Evolutionary conservation across 2,797 vertebrate genomes (phyloP), one percentile per base, ranked within the genome.

Genomic region (Acomys russatus): DNA sequence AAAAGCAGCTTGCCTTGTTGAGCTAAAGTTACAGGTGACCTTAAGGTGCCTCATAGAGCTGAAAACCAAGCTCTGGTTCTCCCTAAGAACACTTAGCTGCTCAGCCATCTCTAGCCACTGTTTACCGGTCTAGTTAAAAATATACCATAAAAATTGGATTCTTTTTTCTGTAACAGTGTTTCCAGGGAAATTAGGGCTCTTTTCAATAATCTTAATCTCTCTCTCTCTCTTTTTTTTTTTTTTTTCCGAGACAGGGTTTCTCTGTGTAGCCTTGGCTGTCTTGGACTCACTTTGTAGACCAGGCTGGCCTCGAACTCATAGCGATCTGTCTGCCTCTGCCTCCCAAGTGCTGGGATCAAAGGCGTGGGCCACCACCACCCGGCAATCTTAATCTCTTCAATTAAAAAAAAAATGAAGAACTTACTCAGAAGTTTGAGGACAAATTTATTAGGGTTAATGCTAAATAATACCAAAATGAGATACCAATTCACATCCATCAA

Each of bases 391-490:
- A 8, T 78, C 28, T 33, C 15, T 51, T 35, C 33, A 59, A 63
- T 83, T n/a, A n/a, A n/a, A 15, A 83, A 83, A 83, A 23, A 63
- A 83, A 1, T 63, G n/a, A 83, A 83, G 33, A 28, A 83, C 23
- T 83, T 28, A 63, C n/a, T 83, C 35, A 63, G 59, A 83, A 63
- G 23, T 59, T 44, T 38, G 35, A 38, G 35, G 12, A 28, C n/a
- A 28, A 38, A 38, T 63, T 35, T 59, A 35, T 59, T 59, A 63
- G 23, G 14, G 18, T 89, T 70, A 83, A 74, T 84, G 51, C 38
- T 74, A 88, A 84, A 73, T n/a, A 92, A 92, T 74, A 91, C 17
- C 71, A 78, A 28, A 92, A 73, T 74, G 82, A 73, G 49, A 68
- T 82, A 82, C 51, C 28, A 90, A 54, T 61, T 91, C 51, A 68